Conservation (phyloP, 2,888 invertebrate genomes). For the Odontomyia ornata region DNA sequence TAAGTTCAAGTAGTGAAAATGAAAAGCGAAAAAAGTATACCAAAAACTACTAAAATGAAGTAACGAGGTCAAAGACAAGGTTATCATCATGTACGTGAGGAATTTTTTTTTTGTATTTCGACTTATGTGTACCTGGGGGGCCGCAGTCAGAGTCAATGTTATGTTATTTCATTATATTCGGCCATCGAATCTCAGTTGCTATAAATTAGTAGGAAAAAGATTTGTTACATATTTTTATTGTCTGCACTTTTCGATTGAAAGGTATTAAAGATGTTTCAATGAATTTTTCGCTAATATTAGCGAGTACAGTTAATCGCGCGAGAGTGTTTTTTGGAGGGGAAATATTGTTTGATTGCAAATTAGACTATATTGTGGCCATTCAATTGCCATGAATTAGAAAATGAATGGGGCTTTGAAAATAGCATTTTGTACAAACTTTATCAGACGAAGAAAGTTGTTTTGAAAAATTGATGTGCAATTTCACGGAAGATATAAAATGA, state of each 20-base stretch:
- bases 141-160: neutral
- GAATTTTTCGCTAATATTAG: neutral
- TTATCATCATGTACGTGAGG: constrained; percentile 34
- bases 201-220: no score
- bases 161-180: no score
- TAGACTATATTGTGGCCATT: neutral
- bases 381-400: neutral
- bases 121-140: neutral
- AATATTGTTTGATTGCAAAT: neutral
- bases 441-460: neutral
- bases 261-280: no score
- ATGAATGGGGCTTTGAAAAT: no score
- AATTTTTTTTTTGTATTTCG: neutral
- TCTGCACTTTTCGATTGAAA: neutral
- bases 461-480: no score
- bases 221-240: no score
- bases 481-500: no score
- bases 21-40: constrained; percentile 16
- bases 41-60: constrained; percentile 20
- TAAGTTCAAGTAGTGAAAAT: no score
- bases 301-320: no score
- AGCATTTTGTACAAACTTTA: neutral
- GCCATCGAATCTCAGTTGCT: no score
- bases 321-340: neutral
- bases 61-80: constrained; percentile 48